phyloP scores from a whole-genome alignment of 64 coral and sea anemone genomes.

The Porites lutea region DNA sequence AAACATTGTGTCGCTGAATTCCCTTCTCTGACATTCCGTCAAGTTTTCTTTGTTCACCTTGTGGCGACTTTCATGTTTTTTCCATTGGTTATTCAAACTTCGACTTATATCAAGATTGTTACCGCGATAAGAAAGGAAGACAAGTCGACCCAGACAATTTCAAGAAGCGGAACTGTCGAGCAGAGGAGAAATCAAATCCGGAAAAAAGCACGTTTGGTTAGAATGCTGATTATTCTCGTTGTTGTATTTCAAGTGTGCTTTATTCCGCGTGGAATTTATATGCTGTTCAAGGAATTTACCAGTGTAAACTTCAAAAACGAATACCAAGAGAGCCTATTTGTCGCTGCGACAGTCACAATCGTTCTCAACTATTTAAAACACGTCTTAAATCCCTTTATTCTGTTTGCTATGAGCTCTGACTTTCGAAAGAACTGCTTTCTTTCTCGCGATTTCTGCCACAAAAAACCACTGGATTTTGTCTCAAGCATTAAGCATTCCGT shows the following conservation, averaged over 20 bases:
- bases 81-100: constrained; percentile 74
- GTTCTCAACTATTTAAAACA: constrained; percentile 89
- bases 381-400: constrained; percentile 84
- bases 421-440: constrained; percentile 54
- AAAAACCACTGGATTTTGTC: not conserved
- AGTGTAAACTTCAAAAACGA: constrained; percentile 6
- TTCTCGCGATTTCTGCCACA: not conserved
- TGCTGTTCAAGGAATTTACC: constrained; percentile 60
- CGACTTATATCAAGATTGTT: constrained; percentile 68
- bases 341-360: constrained; percentile 21
- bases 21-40: constrained; percentile 27
- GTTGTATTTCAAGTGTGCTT: constrained; percentile 84
- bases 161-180: constrained; percentile 51
- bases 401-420: constrained; percentile 90
- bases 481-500: not conserved
- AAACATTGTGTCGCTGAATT: constrained; percentile 2
- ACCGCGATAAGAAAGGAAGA: constrained; percentile 29
- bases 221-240: constrained; percentile 78
- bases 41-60: constrained; percentile 62
- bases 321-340: not conserved
- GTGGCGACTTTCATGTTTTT: constrained; percentile 47
- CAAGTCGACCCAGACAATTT: not conserved
- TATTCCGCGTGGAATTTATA: constrained; percentile 76
- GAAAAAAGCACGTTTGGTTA: constrained; percentile 70
- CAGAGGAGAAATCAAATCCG: constrained; percentile 24